Conservation (phyloP, 1,140 invertebrate species). For the Zaprionus camerounensis region DNA sequence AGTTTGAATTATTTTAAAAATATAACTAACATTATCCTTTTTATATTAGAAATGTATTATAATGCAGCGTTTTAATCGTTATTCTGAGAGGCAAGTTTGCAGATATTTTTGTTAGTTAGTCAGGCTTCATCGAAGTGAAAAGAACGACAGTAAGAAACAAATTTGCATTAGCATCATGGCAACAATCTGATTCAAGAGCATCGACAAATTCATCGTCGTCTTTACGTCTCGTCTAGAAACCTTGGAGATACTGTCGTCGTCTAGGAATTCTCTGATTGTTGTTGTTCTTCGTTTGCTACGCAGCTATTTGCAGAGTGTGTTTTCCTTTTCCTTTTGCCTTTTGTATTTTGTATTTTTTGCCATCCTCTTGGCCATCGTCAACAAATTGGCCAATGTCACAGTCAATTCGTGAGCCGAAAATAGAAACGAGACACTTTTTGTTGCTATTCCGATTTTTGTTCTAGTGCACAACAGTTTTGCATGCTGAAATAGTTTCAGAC, state of each 20-base stretch:
- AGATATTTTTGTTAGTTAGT: background rate
- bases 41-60: too few relatives aligned
- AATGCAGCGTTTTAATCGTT: too few relatives aligned
- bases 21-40: background rate
- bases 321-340: constrained; percentile 12
- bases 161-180: constrained; percentile 23
- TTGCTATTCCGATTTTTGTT: background rate
- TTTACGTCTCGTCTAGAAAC: constrained; percentile 14
- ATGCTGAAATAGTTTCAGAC: constrained; percentile 25
- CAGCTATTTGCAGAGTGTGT: constrained; percentile 33
- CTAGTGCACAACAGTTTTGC: constrained; percentile 22
- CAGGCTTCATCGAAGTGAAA: background rate
- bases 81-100: too few relatives aligned
- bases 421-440: constrained; percentile 24
- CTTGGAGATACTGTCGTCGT: constrained; percentile 27
- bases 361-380: constrained; percentile 20
- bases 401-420: constrained; percentile 44
- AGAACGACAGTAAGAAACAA: constrained; percentile 8
- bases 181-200: constrained; percentile 33
- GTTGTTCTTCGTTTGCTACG: constrained; percentile 31
- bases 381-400: constrained; percentile 56
- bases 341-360: background rate
- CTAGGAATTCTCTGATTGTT: constrained; percentile 25
- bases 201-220: constrained; percentile 16
- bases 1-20: background rate